Conservation (phyloP, 2,888 invertebrate genomes). For the Morpho deidamia region DNA sequence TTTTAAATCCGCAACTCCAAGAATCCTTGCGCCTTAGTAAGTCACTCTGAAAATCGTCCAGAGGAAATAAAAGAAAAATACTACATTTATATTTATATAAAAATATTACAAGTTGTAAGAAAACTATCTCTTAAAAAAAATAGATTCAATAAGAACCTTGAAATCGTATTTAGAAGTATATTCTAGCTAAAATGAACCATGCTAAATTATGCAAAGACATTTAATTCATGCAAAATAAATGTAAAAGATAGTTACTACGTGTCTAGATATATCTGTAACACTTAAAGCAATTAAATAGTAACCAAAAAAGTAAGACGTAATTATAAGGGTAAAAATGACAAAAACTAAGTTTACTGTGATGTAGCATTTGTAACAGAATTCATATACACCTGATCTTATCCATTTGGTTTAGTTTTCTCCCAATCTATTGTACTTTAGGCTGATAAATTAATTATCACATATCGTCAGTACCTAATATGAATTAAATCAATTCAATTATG, state of each 20-base stretch:
- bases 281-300: conserved; percentile 4
- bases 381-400: too few species aligned
- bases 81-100: too few species aligned
- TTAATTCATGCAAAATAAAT: conserved; percentile 7
- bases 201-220: conserved; percentile 6
- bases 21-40: conserved; percentile 66
- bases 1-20: conserved; percentile 65
- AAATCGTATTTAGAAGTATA: too few species aligned
- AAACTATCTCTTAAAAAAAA: neutral
- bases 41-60: conserved; percentile 62
- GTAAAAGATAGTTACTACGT: neutral
- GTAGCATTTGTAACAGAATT: too few species aligned
- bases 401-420: too few species aligned
- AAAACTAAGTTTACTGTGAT: too few species aligned
- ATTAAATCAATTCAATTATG: too few species aligned
- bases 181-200: neutral
- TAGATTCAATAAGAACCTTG: neutral
- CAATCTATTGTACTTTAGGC: too few species aligned
- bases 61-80: conserved; percentile 18
- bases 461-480: too few species aligned
- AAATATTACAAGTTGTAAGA: too few species aligned
- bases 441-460: too few species aligned
- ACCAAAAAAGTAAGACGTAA: neutral
- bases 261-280: neutral
- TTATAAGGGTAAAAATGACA: neutral